These are phyloP conservation scores for Hydropotes inermis DNA, from an alignment of 2,113 vertebrate species.

Conservation along the genomic window DNA sequence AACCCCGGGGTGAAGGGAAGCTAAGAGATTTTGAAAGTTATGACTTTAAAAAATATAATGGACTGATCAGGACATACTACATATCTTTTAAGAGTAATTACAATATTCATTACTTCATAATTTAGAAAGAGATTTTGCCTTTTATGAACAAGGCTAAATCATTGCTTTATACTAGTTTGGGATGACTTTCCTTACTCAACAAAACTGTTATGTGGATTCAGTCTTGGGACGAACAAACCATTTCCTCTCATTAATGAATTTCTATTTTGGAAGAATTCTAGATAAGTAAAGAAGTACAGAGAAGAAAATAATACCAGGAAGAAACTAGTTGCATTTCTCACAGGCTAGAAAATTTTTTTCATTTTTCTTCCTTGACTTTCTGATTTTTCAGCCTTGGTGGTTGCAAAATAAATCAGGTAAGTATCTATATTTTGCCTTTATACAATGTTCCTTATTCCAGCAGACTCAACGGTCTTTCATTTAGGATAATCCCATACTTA, in stretches of 20 bases:
- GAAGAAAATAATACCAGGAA: not conserved
- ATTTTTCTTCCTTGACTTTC: not conserved
- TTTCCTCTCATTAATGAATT: not conserved
- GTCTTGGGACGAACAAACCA: not conserved
- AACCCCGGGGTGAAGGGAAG: not conserved
- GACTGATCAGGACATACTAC: not conserved
- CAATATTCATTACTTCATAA: not conserved
- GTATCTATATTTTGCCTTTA: not conserved
- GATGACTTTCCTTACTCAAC: not conserved
- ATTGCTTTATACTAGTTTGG: constrained; percentile 17
- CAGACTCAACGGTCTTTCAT: not conserved
- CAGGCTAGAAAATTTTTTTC: not conserved
- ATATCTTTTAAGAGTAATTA: constrained; percentile 7
- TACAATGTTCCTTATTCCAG: not conserved
- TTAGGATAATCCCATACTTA: not conserved
- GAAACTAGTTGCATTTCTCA: not conserved
- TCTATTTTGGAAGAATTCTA: not conserved
- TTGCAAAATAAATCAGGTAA: not conserved
- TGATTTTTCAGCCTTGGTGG: not conserved
- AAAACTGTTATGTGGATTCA: not conserved
- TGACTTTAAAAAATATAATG: not conserved
- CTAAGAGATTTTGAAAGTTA: not conserved
- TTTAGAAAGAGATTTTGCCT: not conserved
- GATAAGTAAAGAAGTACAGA: not conserved
- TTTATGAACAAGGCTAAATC: not conserved